These are phyloP conservation scores for Dicranocentrus wangi DNA, from an alignment of 2,888 invertebrate genomes.

Conservation along the genomic window DNA sequence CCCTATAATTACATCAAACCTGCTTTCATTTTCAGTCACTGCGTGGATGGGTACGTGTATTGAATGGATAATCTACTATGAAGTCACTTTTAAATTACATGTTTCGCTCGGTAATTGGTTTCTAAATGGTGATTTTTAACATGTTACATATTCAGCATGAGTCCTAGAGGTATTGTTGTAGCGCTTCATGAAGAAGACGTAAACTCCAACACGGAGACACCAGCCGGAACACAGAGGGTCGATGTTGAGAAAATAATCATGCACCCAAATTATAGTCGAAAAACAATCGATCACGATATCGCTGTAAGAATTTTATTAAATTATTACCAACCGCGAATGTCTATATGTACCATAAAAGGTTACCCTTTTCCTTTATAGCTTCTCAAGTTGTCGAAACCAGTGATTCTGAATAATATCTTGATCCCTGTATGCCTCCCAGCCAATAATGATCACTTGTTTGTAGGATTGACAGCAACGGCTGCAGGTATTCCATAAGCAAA, in stretches of 20 bases:
- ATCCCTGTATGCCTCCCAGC: slow-evolving; percentile 72
- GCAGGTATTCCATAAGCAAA: slow-evolving; percentile 49
- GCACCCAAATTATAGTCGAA: slow-evolving; percentile 67
- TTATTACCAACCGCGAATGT: slow-evolving; percentile 3
- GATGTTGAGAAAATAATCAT: slow-evolving; percentile 66
- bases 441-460: slow-evolving; percentile 64
- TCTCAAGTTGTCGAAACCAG: slow-evolving; percentile 64
- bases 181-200: slow-evolving; percentile 71
- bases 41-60: slow-evolving; percentile 69
- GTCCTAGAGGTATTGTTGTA: slow-evolving; percentile 65
- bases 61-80: neutral
- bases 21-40: slow-evolving; percentile 59
- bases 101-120: neutral
- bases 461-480: slow-evolving; percentile 65
- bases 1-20: neutral
- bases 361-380: slow-evolving; percentile 51
- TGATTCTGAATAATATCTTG: slow-evolving; percentile 59
- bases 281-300: slow-evolving; percentile 69
- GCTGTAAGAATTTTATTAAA: slow-evolving; percentile 54
- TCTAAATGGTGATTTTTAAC: neutral
- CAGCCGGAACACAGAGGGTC: slow-evolving; percentile 31
- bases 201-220: slow-evolving; percentile 49
- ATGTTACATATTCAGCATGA: slow-evolving; percentile 52
- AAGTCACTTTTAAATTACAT: slow-evolving; percentile 1
- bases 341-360: no score